phyloP scores from a whole-genome alignment of 2,797 vertebrate genomes.

The Gymnoscopelus braueri region DNA sequence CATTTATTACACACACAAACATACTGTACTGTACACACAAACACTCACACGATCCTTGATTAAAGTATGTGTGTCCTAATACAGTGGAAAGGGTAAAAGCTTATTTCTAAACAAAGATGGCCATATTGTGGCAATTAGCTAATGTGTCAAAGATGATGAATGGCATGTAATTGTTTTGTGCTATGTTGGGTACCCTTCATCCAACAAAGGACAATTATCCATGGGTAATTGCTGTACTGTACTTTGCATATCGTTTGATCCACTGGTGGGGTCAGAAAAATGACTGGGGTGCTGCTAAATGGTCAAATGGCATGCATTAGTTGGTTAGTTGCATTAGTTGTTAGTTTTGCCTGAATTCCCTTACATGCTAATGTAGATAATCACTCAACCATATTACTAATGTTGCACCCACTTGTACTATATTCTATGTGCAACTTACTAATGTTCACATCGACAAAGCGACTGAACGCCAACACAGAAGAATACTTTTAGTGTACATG shows the following conservation, averaged over 20 bases:
- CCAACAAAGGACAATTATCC: background rate
- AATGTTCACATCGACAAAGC: too few relatives aligned
- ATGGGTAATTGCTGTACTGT: background rate
- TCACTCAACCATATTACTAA: too few relatives aligned
- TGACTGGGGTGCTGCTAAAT: background rate
- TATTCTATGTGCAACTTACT: too few relatives aligned
- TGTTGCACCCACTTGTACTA: too few relatives aligned
- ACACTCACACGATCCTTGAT: background rate
- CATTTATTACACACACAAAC: too few relatives aligned
- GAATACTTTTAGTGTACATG: too few relatives aligned
- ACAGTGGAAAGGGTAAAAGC: background rate
- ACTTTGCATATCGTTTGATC: background rate
- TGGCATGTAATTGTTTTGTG: background rate
- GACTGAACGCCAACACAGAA: too few relatives aligned
- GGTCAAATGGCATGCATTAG: background rate
- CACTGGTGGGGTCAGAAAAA: background rate
- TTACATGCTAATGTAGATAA: too few relatives aligned
- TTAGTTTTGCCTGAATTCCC: too few relatives aligned
- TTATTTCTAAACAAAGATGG: constrained; percentile 1
- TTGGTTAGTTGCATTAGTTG: too few relatives aligned
- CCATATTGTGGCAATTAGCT: constrained; percentile 6
- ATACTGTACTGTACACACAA: background rate
- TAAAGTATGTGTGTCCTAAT: background rate
- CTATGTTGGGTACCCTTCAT: background rate
- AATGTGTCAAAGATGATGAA: constrained; percentile 1